A percentile compares a stretch with the other conserved stretches of the same genome.
Evolutionary conservation across 2,888 invertebrate species (phyloP).

Genomic region (Julus scanicus): DNA sequence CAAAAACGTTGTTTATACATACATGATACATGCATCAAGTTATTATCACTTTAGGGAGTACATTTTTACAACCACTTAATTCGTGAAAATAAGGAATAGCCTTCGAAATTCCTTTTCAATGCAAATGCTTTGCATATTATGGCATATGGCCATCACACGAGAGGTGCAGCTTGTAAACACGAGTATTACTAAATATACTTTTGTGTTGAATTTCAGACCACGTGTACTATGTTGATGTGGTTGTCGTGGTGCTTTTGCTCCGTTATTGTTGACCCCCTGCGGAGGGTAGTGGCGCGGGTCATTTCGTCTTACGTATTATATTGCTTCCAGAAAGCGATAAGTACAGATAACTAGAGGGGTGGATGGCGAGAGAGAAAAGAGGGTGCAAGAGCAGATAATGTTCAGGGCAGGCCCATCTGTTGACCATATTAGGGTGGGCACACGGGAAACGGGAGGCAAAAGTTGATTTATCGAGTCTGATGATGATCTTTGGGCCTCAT

Average conservation of each 20-base stretch:
- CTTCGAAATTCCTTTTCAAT: no score
- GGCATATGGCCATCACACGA: no score
- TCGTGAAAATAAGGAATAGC: no score
- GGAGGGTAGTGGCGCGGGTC: not conserved
- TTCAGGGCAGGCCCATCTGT: not conserved
- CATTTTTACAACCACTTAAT: no score
- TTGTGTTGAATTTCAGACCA: not conserved
- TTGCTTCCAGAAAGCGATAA: conserved; percentile 30
- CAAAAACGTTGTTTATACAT: no score
- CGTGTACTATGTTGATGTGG: not conserved
- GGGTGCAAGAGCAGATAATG: conserved; percentile 9
- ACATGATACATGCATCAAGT: no score
- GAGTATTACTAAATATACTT: not conserved
- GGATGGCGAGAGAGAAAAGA: not conserved
- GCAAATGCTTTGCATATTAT: no score
- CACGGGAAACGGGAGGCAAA: not conserved
- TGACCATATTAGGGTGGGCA: not conserved
- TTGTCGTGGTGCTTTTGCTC: not conserved
- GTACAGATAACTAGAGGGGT: conserved; percentile 5
- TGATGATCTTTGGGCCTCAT: not conserved
- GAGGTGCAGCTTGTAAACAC: no score
- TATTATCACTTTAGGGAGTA: no score
- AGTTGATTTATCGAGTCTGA: conserved; percentile 12
- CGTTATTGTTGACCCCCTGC: conserved; percentile 2
- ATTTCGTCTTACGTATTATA: conserved; percentile 37